Base-by-base conservation (phyloP, 2,113 vertebrate genomes). In the Macquaria australasica region DNA sequence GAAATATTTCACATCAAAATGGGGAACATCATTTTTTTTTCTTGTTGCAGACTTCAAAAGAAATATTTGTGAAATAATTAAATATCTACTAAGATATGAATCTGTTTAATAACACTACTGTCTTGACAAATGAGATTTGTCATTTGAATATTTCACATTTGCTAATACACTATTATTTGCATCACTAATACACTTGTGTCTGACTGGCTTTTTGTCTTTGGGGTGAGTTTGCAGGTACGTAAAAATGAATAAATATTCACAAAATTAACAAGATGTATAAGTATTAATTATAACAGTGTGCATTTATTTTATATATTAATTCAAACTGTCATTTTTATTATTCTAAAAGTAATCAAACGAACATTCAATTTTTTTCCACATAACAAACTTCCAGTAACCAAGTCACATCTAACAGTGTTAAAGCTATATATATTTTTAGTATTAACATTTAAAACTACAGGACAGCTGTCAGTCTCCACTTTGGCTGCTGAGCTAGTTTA, bases 1-100 rank as follows among this genome's bases (percentile, higher is more conserved):
- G 48, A 70, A 76, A 77, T 56, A 28, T 67, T 59, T 84, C 12
- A 39, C 43, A 71, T 87, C 43, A 73, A 75, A 67, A 6, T 43
- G 12, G 37, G 50, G 23, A 67, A 59, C 53, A 75, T 82, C 53
- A 9, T 82, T 59, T 86, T 31, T 39, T 41, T 63, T 68, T 50
- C 28, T 73, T 45, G 16, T 76, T 48, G 56, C 31, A 77, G 51
- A 69, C 69, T 45, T 80, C 14, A 37, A 72, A 63, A 34, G 41
- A 60, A 83, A 72, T 68, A 51, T 77, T 4, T 53, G 25, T 48
- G 23, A 50, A 28, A n/a, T 34, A 62, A 63, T 63, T 64, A 28
- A 28, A n/a, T 45, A 64, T 62, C 11, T 56, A 66, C 41, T 64
- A 8, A 20, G 66, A 41, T 78, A 34, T 69, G 18, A 48, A 58